A percentile compares a stretch with the other conserved stretches of the same genome.
These are phyloP conservation scores for Syngnathus floridae DNA, from an alignment of 2,113 vertebrate species.

Conservation along the genomic window DNA sequence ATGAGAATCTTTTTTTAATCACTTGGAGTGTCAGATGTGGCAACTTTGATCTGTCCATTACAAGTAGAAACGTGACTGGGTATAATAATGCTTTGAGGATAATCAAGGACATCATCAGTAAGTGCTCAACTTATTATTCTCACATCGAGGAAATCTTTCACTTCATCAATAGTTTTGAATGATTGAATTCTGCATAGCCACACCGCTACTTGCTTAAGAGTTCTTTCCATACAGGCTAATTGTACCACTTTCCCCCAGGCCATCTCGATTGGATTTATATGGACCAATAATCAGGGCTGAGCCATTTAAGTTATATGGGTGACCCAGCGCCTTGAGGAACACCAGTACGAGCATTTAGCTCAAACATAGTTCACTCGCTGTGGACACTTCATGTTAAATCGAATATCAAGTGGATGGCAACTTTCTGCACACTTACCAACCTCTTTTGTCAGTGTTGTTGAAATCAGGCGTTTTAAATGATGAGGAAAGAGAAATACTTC, in stretches of 20 bases:
- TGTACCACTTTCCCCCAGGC: conserved; percentile 8
- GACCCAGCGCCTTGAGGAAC: conserved; percentile 52
- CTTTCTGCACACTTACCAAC: background rate
- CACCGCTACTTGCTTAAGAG: background rate
- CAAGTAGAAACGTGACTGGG: conserved; percentile 3
- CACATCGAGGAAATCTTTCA: background rate
- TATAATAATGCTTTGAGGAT: background rate
- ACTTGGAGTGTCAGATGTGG: background rate
- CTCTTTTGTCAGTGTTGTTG: background rate
- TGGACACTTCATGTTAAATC: background rate
- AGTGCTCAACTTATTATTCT: background rate
- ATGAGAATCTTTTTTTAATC: conserved; percentile 2
- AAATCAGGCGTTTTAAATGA: background rate
- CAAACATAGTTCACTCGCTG: conserved; percentile 1
- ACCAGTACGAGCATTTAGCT: conserved; percentile 4
- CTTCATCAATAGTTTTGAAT: background rate
- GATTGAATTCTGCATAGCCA: background rate
- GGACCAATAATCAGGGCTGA: conserved; percentile 37
- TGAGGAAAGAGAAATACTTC: too few relatives aligned
- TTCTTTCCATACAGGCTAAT: background rate
- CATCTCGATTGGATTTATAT: conserved; percentile 18
- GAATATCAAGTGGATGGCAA: background rate
- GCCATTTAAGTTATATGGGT: conserved; percentile 57
- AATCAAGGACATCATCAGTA: background rate
- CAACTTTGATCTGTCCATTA: conserved; percentile 6